Base-by-base conservation (phyloP, 2,888 invertebrate genomes). In the Tryphoninae sp. region DNA sequence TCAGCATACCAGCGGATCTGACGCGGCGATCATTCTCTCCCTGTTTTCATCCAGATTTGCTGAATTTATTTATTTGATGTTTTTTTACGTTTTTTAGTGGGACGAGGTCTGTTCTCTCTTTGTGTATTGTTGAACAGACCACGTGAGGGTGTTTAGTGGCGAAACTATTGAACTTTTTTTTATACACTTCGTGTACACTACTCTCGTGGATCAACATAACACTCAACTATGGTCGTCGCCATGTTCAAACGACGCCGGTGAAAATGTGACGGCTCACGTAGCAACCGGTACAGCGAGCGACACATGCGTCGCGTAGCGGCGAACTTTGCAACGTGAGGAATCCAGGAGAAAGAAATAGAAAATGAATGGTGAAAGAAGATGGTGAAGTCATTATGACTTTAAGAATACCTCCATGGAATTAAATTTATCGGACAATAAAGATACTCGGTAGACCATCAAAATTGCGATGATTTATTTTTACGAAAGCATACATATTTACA, bases 11-110 rank as follows among this genome's bases (percentile, higher is more conserved):
- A 96, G 94, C 93, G 97, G 97, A 94, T 97, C 96, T 93, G 96
- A 96, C 93, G 97, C 97, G 94, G 97, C 96, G 93, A 97, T 97
- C 96, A 97, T 97, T 93, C 92, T 94, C 93, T 95, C 95, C 93
- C 93, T 95, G 94, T 94, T 94, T 92, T 95, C 96, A 96, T 97
- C 97, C 97, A 97, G 97, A 96, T 96, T 97, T 96, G 95, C 94
- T 90, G 91, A 88, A 87, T 90, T 89, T 67, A 61, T 75, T 62
- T 65, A 9, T n/a, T 59, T 49, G 51, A 68, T 67, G 13, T 55
- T 61, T 51, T 59, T 73, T 61, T 42, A 3, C n/a, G 8, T 42
- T 71, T 75, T 45, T 23, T 19, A 53, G 45, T 62, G 23, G 33
- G 65, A 19, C 45, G 45, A 13, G 13, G 58, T 59, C 13, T 40